Base-by-base conservation (phyloP, 2,113 vertebrate genomes). In the Malurus alboscapulatus region DNA sequence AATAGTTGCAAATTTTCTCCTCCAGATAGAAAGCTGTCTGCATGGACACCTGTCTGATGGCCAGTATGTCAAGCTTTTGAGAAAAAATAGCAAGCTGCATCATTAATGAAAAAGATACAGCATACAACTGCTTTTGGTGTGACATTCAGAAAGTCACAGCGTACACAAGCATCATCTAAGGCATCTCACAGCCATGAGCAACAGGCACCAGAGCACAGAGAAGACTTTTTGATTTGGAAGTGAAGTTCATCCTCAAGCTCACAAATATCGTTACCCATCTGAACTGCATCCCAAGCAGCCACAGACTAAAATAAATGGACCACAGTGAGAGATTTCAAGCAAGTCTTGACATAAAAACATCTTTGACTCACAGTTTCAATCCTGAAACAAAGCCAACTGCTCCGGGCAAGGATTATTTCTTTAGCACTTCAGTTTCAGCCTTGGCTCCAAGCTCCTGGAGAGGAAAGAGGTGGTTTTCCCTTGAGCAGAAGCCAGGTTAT, bases 301-400 rank as follows among this genome's bases (percentile, higher is more conserved):
- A 71, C 59, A 59, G 59, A 58, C 63, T 90, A 77, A 89, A 92
- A 67, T 87, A 84, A 89, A 91, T 58, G 57, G 87, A 94, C 87
- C 75, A 74, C 82, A 91, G 75, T 55, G 88, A 82, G 67, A 47
- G 75, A 88, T 89, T 92, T 85, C 77, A 88, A 90, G 57, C 50
- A 88, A 78, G 59, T 68, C 87, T 73, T 77, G 85, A 94, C 67
- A 94, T 83, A 94, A 90, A 95, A 67, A 27, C 48, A 82, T 88
- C 71, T 92, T 95, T 94, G 83, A 93, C 59, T 95, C 83, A 51
- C 51, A 36, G 72, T 59, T 93, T 76, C 76, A 83, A 74, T 24
- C 12, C 65, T 90, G 86, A 92, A 76, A 74, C 18, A 81, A 66
- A 93, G 90, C 90, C 93, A 96, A 2, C 78, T 77, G 59, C 78